phyloP scores from a whole-genome alignment of 2,797 vertebrate genomes.

The Calcarius lapponicus region DNA sequence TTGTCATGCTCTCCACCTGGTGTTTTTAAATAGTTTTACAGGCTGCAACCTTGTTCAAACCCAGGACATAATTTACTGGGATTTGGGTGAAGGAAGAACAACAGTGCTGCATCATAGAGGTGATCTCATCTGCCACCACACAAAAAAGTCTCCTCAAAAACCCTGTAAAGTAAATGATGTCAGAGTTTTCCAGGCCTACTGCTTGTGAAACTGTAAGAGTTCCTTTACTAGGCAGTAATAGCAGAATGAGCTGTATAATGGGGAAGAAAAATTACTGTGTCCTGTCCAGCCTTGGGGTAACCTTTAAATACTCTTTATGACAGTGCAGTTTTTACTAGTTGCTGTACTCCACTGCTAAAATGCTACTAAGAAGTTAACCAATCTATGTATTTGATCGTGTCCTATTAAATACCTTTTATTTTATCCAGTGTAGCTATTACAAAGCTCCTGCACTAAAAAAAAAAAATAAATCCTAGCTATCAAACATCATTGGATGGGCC shows the following conservation, averaged over 20 bases:
- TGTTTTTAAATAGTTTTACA: background rate
- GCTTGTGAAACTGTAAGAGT: background rate
- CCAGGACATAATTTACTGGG: background rate
- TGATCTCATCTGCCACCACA: background rate
- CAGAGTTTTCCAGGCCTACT: background rate
- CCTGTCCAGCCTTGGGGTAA: background rate
- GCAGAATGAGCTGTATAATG: background rate
- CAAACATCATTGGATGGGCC: background rate
- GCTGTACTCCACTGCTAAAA: background rate
- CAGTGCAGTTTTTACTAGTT: background rate
- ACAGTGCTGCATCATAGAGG: background rate
- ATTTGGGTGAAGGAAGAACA: background rate
- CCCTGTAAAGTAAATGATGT: background rate
- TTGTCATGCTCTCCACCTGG: background rate
- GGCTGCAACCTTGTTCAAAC: background rate
- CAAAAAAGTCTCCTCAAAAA: background rate
- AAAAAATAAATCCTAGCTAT: background rate
- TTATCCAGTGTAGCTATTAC: background rate
- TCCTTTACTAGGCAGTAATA: background rate
- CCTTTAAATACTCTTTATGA: background rate
- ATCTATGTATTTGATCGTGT: background rate
- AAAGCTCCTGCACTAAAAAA: background rate
- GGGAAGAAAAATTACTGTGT: background rate
- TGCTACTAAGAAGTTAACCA: background rate
- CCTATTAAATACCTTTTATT: background rate